Evolutionary conservation across 2,888 invertebrate species (phyloP).

Genomic region (Napeogenes inachia): DNA sequence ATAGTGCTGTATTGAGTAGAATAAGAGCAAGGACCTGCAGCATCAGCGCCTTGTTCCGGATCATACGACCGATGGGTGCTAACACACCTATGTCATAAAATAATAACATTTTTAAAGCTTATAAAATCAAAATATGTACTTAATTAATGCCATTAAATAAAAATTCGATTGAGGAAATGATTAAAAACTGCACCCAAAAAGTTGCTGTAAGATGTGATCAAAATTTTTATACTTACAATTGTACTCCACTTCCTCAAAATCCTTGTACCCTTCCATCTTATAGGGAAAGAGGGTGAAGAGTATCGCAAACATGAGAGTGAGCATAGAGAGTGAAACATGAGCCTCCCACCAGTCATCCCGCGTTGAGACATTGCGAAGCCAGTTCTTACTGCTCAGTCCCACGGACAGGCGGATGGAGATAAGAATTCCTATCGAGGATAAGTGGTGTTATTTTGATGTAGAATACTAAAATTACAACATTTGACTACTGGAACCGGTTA

Average conservation of each 20-base stretch:
- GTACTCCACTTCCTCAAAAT: slow-evolving; percentile 34
- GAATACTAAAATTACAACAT: no score
- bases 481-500: no score
- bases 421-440: slow-evolving; percentile 50
- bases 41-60: slow-evolving; percentile 47
- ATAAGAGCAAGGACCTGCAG: slow-evolving; percentile 51
- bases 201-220: not conserved
- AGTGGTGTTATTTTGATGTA: not conserved
- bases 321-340: slow-evolving; percentile 56
- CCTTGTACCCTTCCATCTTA: slow-evolving; percentile 43
- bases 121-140: no score
- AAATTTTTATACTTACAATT: slow-evolving; percentile 31
- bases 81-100: slow-evolving; percentile 39
- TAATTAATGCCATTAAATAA: no score
- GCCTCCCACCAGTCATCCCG: slow-evolving; percentile 61
- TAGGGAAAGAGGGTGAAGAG: slow-evolving; percentile 60
- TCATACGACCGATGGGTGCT: slow-evolving; percentile 44
- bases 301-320: slow-evolving; percentile 60
- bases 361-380: slow-evolving; percentile 49
- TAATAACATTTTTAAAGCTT: no score
- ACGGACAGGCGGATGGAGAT: slow-evolving; percentile 65
- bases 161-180: not conserved
- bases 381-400: slow-evolving; percentile 54
- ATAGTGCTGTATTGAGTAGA: slow-evolving; percentile 50
- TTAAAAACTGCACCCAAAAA: not conserved